Evolutionary conservation across 2,113 vertebrate species (phyloP).

Genomic region (Pogona vitticeps): DNA sequence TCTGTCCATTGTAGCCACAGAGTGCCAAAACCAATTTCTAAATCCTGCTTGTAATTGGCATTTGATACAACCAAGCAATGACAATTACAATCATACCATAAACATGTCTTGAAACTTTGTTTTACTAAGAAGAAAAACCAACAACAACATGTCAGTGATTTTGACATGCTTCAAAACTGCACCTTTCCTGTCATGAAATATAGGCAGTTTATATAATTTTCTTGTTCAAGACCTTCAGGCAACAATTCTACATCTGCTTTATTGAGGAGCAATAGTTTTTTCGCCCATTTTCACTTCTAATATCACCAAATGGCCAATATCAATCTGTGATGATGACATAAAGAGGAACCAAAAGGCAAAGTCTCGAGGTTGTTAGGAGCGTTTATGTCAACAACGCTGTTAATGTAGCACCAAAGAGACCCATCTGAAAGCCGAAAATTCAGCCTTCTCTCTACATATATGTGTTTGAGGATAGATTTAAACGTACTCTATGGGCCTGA

Average conservation of each 20-base stretch:
- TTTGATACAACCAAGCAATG: background rate
- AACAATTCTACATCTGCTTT: constrained; percentile 6
- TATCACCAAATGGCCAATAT: constrained; percentile 18
- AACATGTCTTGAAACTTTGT: background rate
- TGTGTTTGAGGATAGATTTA: background rate
- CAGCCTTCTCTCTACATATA: background rate
- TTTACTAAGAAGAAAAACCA: background rate
- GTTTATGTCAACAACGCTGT: constrained; percentile 11
- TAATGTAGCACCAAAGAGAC: background rate
- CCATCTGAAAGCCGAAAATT: constrained; percentile 5
- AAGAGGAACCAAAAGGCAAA: constrained; percentile 1
- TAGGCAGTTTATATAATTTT: background rate
- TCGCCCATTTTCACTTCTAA: background rate
- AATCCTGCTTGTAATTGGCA: background rate
- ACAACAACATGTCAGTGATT: background rate
- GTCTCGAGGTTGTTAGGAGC: constrained; percentile 4
- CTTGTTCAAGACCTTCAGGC: constrained; percentile 2
- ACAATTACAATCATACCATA: background rate
- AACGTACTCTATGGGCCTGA: background rate
- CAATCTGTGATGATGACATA: constrained; percentile 26
- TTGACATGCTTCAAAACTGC: background rate
- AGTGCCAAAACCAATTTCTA: no score
- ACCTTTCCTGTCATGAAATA: background rate
- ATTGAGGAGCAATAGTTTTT: background rate
- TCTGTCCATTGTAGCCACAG: no score